Evolutionary conservation across 2,797 vertebrate genomes (phyloP).

Genomic region (Diceros bicornis): DNA sequence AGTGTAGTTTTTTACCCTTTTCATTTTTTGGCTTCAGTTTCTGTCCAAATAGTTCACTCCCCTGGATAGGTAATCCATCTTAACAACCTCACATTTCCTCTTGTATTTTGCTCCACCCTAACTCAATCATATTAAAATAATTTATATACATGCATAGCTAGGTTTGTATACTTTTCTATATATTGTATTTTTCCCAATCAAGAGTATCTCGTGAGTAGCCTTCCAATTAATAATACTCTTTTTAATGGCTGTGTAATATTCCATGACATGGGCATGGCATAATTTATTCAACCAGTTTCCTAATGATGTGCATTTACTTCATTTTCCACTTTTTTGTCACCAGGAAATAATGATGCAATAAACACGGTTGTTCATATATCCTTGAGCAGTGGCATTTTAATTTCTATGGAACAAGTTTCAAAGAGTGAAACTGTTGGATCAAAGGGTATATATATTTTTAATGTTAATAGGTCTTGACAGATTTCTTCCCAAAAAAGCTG

Average conservation of each 20-base stretch:
- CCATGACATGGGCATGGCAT: background rate
- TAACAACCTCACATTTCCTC: background rate
- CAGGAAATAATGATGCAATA: slow-evolving; percentile 16
- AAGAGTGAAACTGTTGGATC: slow-evolving; percentile 5
- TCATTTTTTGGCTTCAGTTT: slow-evolving; percentile 6
- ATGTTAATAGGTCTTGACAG: slow-evolving; percentile 11
- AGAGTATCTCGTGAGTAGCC: background rate
- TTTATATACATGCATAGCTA: background rate
- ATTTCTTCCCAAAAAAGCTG: background rate
- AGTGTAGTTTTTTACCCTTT: background rate
- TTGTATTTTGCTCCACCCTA: background rate
- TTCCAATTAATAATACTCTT: slow-evolving; percentile 34
- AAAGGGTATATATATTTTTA: slow-evolving; percentile 25
- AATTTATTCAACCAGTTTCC: slow-evolving; percentile 42
- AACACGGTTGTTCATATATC: background rate
- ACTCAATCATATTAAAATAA: slow-evolving; percentile 40
- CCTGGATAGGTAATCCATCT: background rate
- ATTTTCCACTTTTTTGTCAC: background rate
- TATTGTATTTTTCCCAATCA: background rate
- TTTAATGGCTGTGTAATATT: background rate
- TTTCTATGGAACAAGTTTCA: slow-evolving; percentile 43
- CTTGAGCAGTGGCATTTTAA: slow-evolving; percentile 14
- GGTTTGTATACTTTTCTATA: background rate
- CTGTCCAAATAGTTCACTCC: slow-evolving; percentile 30
- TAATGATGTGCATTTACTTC: background rate